These are phyloP conservation scores for Drosophila equinoxialis DNA, from an alignment of 1,140 invertebrate genomes.

Conservation along the genomic window DNA sequence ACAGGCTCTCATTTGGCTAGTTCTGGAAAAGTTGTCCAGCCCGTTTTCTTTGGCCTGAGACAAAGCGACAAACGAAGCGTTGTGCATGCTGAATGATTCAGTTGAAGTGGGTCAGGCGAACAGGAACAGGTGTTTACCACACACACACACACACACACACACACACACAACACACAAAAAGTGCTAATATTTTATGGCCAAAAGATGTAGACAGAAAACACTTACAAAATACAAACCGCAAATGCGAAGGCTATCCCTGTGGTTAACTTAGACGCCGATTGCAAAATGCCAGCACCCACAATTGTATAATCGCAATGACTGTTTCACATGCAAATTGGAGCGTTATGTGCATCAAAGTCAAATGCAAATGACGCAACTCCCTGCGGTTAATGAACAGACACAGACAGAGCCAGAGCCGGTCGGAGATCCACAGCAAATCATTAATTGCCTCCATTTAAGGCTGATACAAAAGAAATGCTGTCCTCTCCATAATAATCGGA, in stretches of 20 bases:
- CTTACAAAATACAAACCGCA: slow-evolving; percentile 32
- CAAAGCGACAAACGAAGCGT: not conserved
- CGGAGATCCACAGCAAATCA: slow-evolving; percentile 12
- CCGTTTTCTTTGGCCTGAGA: slow-evolving; percentile 31
- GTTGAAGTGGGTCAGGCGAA: slow-evolving; percentile 60
- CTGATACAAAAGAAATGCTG: slow-evolving; percentile 39
- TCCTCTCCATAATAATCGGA: slow-evolving; percentile 35
- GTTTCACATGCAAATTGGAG: slow-evolving; percentile 61
- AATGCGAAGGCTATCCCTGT: slow-evolving; percentile 48
- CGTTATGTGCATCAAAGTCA: slow-evolving; percentile 57
- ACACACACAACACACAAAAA: slow-evolving; percentile 10
- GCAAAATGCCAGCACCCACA: slow-evolving; percentile 41
- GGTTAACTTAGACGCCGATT: slow-evolving; percentile 42
- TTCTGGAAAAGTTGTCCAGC: slow-evolving; percentile 60
- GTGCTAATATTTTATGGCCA: slow-evolving; percentile 14
- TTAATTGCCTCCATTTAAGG: slow-evolving; percentile 39
- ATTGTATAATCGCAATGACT: slow-evolving; percentile 21
- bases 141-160: slow-evolving; percentile 7
- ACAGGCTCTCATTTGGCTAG: slow-evolving; percentile 32
- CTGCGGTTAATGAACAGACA: slow-evolving; percentile 30
- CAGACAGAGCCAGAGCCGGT: not conserved
- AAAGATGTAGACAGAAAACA: not conserved
- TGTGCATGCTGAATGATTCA: slow-evolving; percentile 45
- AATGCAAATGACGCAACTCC: slow-evolving; percentile 58
- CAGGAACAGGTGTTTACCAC: slow-evolving; percentile 56